These are phyloP conservation scores for Phrynosoma blainvillii DNA, from an alignment of 2,113 vertebrate genomes.

Conservation along the genomic window DNA sequence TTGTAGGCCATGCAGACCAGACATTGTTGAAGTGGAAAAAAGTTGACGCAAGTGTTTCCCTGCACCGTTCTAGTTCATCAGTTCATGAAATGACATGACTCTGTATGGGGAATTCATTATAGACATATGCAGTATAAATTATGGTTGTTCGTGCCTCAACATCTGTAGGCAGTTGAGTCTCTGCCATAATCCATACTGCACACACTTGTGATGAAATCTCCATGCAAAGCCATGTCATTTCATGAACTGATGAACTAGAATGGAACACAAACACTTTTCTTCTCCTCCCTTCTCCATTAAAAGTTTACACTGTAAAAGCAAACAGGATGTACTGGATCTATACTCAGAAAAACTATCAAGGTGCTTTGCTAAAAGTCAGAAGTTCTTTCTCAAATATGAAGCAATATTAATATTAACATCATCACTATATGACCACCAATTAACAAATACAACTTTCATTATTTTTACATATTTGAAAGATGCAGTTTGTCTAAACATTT, in stretches of 20 bases:
- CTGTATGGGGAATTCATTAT: constrained; percentile 23
- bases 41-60: constrained; percentile 9
- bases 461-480: neutral
- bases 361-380: neutral
- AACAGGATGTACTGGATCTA: neutral
- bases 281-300: neutral
- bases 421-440: constrained; percentile 16
- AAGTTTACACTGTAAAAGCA: neutral
- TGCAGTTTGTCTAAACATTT: neutral
- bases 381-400: neutral
- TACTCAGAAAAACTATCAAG: neutral
- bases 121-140: constrained; percentile 25
- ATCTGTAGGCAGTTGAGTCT: neutral
- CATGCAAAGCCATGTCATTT: constrained; percentile 27
- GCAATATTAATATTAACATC: constrained; percentile 12
- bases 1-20: neutral
- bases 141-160: neutral
- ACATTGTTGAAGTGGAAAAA: neutral
- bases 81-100: constrained; percentile 33
- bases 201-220: neutral
- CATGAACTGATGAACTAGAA: constrained; percentile 34
- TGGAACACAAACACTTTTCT: neutral
- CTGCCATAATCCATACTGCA: constrained; percentile 5
- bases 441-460: constrained; percentile 1
- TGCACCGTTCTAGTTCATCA: constrained; percentile 27